Base-by-base conservation (phyloP, 2,797 vertebrate species). In the Cyclopterus lumpus region DNA sequence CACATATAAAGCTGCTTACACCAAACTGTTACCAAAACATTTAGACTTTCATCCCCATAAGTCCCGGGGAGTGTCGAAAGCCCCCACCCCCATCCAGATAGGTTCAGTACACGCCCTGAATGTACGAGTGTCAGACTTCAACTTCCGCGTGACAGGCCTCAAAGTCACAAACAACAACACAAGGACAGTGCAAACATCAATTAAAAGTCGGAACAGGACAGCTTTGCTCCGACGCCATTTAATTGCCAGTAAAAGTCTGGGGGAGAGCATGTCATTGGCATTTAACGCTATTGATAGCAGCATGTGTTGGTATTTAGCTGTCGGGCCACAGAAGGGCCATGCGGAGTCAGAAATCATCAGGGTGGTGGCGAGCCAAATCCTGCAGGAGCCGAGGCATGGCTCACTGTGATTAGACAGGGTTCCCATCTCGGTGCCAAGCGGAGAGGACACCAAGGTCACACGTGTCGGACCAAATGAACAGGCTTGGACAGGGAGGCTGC, bases 301-400 rank as follows among this genome's bases (percentile, higher is more conserved):
- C 91, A 87, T 90, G 89, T 87, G 89, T 83, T 91, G 89, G 85
- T 90, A 87, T 91, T 93, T 91, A 86, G 86, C 91, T 75, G 74
- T 76, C 18, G 81, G 85, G 83, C 84, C 83, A 74, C 79, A 78
- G 87, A 83, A 86, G 88, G 81, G 83, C 87, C 88, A 82, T 75
- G 80, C 38, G 78, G 89, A 90, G 88, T 89, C 88, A 88, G 82
- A 90, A 89, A 86, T 81, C 73, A 78, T 82, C 75, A 53, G 65
- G 49, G 81, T 68, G 79, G 74, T 79, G 82, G 66, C 12, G 73
- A 92, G 92, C 91, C 90, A 91, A 92, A 86, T 83, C 89, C 88
- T 91, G 86, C 85, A 84, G 91, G 89, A 84, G 89, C 78, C 51
- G 78, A 84, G 83, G 86, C 81, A 85, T 71, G 77, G 87, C 86